Evolutionary conservation across 2,113 vertebrate genomes (phyloP), one percentile per base, ranked within the genome.

Genomic region (Paralichthys olivaceus): DNA sequence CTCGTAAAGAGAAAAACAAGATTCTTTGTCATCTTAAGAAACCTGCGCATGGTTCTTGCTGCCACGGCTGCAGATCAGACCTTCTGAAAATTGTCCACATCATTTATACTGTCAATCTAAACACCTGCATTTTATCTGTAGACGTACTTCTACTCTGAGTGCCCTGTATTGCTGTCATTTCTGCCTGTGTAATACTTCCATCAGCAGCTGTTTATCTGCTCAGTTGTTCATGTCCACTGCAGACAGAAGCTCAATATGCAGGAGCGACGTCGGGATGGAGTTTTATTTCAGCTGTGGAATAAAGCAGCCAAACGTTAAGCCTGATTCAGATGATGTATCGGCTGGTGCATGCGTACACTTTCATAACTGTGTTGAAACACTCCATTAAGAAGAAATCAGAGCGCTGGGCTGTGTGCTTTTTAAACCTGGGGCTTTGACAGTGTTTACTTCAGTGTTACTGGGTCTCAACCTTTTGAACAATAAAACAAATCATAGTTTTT

Each of bases 131-230:
- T 56, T 77, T 58, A 77, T 62, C 58, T 76, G 51, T 0, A n/a
- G 22, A 26, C 6, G 23, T 34, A 20, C 37, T 13, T 29, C 53
- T 57, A 34, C 66, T 76, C 43, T 28, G 58, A 40, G 11, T 43
- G 5, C 61, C 63, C 65, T 53, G 15, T 55, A 37, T 26, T 20
- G 51, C 57, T 37, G 47, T 55, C 25, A 75, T 54, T 64, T 67
- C 69, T 53, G 23, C 11, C 60, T 73, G 69, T 69, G 49, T 68
- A 82, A 77, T 54, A 22, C 57, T 63, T 70, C 45, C 71, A 74
- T 72, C 70, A 73, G 55, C 56, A 22, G 65, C 69, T 68, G 58
- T 66, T 84, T 66, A 75, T 84, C 63, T 75, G 43, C 69, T 20
- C 29, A 73, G 60, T 32, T 15, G 56, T 53, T 77, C 64, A 70